These are phyloP conservation scores for Scaeva pyrastri DNA, from an alignment of 2,888 invertebrate genomes.

Conservation along the genomic window DNA sequence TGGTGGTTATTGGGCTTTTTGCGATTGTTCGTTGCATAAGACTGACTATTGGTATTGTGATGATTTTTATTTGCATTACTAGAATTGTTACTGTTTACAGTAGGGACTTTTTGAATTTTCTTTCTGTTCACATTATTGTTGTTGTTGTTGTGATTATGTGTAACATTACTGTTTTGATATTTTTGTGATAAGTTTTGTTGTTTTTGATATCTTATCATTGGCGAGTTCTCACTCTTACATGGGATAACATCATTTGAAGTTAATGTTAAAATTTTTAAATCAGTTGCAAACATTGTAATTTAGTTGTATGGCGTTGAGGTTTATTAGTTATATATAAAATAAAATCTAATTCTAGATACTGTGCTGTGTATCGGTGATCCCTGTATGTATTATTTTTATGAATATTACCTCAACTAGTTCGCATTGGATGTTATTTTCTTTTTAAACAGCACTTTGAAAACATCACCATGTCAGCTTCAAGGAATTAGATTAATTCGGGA, in stretches of 20 bases:
- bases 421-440: conserved; percentile 51
- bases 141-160: conserved; percentile 48
- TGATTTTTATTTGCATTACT: conserved; percentile 57
- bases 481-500: neutral
- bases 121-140: conserved; percentile 53
- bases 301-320: conserved; percentile 5
- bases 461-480: conserved; percentile 44
- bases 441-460: conserved; percentile 17
- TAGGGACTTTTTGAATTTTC: conserved; percentile 49
- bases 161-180: conserved; percentile 62
- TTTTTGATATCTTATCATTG: conserved; percentile 68
- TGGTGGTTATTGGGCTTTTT: conserved; percentile 67
- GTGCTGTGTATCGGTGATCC: conserved; percentile 5
- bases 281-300: conserved; percentile 70
- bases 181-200: conserved; percentile 54
- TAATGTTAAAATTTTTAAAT: conserved; percentile 75
- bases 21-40: conserved; percentile 59
- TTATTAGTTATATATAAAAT: neutral
- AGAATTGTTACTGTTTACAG: conserved; percentile 30
- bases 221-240: conserved; percentile 65
- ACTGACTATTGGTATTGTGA: conserved; percentile 53
- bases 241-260: conserved; percentile 64
- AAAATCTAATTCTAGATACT: neutral
- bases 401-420: conserved; percentile 61
- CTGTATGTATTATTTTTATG: neutral